Evolutionary conservation across 2,797 vertebrate genomes (phyloP).

Genomic region (Eulemur mongoz): DNA sequence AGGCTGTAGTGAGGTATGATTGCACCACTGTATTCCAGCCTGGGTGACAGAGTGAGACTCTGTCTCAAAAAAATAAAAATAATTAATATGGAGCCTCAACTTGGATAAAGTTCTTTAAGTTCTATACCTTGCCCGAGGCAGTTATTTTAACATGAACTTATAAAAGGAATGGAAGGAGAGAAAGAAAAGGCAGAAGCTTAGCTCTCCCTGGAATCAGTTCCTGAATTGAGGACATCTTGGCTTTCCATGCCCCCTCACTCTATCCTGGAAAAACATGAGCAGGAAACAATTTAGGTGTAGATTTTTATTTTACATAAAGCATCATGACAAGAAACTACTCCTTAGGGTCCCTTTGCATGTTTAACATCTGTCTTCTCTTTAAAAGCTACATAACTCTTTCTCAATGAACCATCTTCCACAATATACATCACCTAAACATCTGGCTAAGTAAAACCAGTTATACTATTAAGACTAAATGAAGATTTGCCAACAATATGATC

Average conservation of each 20-base stretch:
- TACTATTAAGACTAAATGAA: conserved; percentile 42
- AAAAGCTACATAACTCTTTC: conserved; percentile 63
- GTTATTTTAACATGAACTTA: neutral
- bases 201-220: neutral
- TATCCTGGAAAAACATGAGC: neutral
- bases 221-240: neutral
- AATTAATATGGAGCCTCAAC: neutral
- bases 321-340: conserved; percentile 47
- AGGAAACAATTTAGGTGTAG: conserved; percentile 2
- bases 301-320: conserved; percentile 44
- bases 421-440: conserved; percentile 58
- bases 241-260: neutral
- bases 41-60: neutral
- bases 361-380: conserved; percentile 67
- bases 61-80: neutral
- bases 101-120: neutral
- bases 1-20: neutral
- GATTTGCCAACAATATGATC: neutral
- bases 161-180: neutral
- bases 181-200: neutral
- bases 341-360: neutral
- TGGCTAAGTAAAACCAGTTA: conserved; percentile 65
- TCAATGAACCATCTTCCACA: conserved; percentile 53
- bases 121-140: neutral
- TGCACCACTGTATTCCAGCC: neutral